Conservation (phyloP, 2,113 vertebrate genomes). For the Nibea coibor region DNA sequence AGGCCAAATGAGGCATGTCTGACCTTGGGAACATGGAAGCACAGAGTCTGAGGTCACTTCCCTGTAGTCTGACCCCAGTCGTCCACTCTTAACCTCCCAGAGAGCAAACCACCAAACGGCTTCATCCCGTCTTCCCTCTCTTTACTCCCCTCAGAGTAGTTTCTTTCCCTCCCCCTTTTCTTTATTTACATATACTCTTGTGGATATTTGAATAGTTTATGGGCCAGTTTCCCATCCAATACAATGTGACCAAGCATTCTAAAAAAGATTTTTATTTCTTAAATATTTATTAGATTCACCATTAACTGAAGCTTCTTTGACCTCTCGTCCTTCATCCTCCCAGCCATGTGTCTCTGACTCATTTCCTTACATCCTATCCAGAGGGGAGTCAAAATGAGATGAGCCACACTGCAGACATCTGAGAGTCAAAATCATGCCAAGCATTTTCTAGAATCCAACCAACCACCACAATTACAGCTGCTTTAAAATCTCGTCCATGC, state of each 20-base stretch:
- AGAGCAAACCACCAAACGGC: background rate
- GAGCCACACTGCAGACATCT: conserved; percentile 20
- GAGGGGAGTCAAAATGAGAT: conserved; percentile 18
- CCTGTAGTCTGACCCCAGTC: conserved; percentile 15
- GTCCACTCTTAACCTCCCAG: conserved; percentile 28
- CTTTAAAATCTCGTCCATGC: background rate
- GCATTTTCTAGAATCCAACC: conserved; percentile 19
- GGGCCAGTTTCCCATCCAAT: background rate
- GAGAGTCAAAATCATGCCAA: background rate
- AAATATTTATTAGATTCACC: background rate
- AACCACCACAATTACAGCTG: background rate
- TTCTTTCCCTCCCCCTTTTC: background rate
- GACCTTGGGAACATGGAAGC: conserved; percentile 53
- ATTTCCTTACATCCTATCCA: conserved; percentile 40
- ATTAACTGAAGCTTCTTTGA: background rate
- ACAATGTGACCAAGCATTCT: background rate
- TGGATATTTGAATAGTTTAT: background rate
- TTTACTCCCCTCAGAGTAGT: conserved; percentile 1
- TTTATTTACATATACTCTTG: background rate
- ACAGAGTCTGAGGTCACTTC: conserved; percentile 32
- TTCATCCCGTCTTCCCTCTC: background rate
- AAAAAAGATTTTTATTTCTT: background rate
- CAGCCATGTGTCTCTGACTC: conserved; percentile 18
- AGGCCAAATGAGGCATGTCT: conserved; percentile 49
- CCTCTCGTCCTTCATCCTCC: background rate